These are phyloP conservation scores for Allobates femoralis DNA, from an alignment of 2,797 vertebrate genomes.

Conservation along the genomic window DNA sequence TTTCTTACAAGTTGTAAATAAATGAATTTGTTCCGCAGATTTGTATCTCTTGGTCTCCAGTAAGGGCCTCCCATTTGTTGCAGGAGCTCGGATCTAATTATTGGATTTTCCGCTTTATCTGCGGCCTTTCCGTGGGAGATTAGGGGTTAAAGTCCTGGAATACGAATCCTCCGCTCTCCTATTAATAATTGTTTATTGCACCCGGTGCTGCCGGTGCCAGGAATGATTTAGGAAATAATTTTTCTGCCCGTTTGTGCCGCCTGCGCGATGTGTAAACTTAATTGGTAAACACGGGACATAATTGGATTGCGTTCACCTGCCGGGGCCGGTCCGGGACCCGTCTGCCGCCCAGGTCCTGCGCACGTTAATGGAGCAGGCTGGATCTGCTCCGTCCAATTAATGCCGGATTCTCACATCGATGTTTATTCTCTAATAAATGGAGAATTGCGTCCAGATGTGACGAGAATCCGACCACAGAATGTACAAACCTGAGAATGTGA, in stretches of 20 bases:
- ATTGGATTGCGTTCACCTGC: constrained; percentile 16
- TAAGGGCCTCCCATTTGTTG: constrained; percentile 29
- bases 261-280: constrained; percentile 5
- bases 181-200: constrained; percentile 2
- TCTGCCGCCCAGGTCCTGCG: not conserved
- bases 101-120: constrained; percentile 23
- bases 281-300: constrained; percentile 29
- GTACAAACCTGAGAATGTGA: not conserved
- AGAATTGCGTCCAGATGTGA: constrained; percentile 31
- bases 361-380: not conserved
- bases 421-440: constrained; percentile 21
- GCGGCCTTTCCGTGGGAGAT: not conserved
- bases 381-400: constrained; percentile 14
- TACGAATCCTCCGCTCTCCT: not conserved
- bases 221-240: constrained; percentile 35
- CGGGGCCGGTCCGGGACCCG: not conserved
- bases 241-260: not conserved
- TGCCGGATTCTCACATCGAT: constrained; percentile 15
- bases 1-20: constrained; percentile 10
- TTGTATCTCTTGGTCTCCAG: constrained; percentile 40
- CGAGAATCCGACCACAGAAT: not conserved
- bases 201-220: not conserved
- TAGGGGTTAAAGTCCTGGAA: not conserved
- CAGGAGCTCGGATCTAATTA: constrained; percentile 17
- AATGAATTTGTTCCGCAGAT: constrained; percentile 37